Percentiles rank a stretch among this genome's conserved stretches.
These are phyloP conservation scores for Forbesichthys papilliferus DNA, from an alignment of 2,113 vertebrate species.

Conservation along the genomic window DNA sequence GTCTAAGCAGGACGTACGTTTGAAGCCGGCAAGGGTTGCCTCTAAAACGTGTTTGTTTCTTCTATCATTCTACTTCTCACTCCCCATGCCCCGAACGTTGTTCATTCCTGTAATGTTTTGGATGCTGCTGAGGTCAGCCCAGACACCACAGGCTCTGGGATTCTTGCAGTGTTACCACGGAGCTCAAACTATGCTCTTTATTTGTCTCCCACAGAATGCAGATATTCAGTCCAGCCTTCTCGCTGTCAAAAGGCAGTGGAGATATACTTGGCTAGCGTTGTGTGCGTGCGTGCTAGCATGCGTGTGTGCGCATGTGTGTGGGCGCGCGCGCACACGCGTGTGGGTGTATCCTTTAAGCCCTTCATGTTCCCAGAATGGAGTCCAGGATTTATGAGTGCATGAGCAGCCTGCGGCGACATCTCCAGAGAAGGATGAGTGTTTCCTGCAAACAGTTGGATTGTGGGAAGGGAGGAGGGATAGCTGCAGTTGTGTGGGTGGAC, in stretches of 20 bases:
- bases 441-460: slow-evolving; percentile 64
- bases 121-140: slow-evolving; percentile 59
- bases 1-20: slow-evolving; percentile 59
- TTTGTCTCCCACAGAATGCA: slow-evolving; percentile 59
- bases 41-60: slow-evolving; percentile 63
- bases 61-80: slow-evolving; percentile 12
- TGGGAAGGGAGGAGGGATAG: not conserved
- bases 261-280: slow-evolving; percentile 46
- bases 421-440: slow-evolving; percentile 72
- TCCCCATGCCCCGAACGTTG: slow-evolving; percentile 34
- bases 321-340: not conserved
- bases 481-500: slow-evolving; percentile 46
- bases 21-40: slow-evolving; percentile 47
- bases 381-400: slow-evolving; percentile 65
- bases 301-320: not conserved
- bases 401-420: slow-evolving; percentile 66
- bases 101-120: slow-evolving; percentile 69
- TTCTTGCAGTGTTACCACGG: slow-evolving; percentile 53
- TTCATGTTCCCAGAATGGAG: slow-evolving; percentile 69
- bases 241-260: slow-evolving; percentile 48
- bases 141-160: slow-evolving; percentile 59
- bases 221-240: slow-evolving; percentile 59
- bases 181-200: slow-evolving; percentile 50
- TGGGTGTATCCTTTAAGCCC: slow-evolving; percentile 56
- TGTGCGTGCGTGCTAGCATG: slow-evolving; percentile 5